Evolutionary conservation across 2,797 vertebrate genomes (phyloP).

Genomic region (Garrulus glandarius): DNA sequence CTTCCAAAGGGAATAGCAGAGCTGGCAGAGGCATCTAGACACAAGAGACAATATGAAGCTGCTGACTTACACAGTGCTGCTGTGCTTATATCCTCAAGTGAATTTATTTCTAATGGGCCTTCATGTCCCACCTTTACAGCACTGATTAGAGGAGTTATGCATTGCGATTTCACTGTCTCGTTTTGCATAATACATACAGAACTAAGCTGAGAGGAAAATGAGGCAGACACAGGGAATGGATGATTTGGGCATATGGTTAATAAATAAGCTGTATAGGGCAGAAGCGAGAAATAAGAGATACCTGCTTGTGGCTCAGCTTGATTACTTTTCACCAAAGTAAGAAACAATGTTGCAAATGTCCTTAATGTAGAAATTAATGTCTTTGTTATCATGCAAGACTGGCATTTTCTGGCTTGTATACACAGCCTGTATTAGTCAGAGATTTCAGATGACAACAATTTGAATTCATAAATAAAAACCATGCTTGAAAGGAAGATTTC

Average conservation of each 20-base stretch:
- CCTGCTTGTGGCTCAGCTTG: neutral
- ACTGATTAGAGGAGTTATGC: neutral
- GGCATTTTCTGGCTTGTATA: neutral
- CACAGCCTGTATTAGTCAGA: neutral
- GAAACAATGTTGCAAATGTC: neutral
- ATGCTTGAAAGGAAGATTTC: neutral
- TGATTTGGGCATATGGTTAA: neutral
- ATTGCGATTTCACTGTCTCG: neutral
- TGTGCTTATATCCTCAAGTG: neutral
- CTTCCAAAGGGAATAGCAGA: neutral
- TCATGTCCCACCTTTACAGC: neutral
- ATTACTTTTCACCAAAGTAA: neutral
- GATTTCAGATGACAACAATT: neutral
- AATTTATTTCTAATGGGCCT: neutral
- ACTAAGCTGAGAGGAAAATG: neutral
- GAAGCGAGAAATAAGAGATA: neutral
- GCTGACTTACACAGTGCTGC: accelerated
- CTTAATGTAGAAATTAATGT: neutral
- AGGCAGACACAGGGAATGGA: neutral
- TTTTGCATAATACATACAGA: neutral
- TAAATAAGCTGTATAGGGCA: neutral
- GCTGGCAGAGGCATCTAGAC: neutral
- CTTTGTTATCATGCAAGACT: neutral
- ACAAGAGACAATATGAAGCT: neutral
- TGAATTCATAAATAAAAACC: neutral